These are phyloP conservation scores for Oreocharis arfaki DNA, from an alignment of 2,113 vertebrate genomes.

Conservation along the genomic window DNA sequence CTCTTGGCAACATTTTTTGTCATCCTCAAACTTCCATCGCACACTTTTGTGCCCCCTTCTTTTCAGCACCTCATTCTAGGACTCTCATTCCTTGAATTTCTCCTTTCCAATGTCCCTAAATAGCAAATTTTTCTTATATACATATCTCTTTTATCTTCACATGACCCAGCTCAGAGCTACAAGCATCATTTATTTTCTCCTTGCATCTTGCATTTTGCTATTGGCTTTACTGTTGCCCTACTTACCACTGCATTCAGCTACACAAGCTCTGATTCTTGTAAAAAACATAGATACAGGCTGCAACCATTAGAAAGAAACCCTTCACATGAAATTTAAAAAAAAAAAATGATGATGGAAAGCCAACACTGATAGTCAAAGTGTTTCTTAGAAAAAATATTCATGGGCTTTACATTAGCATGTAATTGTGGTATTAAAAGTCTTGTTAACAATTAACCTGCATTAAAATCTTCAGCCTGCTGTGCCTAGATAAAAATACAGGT, in stretches of 20 bases:
- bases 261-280: background rate
- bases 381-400: background rate
- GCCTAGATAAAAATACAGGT: background rate
- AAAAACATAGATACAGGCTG: background rate
- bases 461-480: background rate
- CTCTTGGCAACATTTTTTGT: background rate
- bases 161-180: background rate
- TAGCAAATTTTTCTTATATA: background rate
- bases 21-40: fast-evolving
- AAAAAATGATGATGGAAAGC: background rate
- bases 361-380: background rate
- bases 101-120: background rate
- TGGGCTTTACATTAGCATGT: background rate
- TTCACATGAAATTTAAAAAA: background rate
- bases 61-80: background rate
- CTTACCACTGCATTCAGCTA: background rate
- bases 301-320: background rate
- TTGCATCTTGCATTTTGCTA: background rate
- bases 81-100: background rate
- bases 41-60: background rate
- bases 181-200: background rate
- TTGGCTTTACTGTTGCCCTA: background rate
- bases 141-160: background rate
- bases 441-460: background rate
- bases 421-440: background rate